phyloP scores from a whole-genome alignment of 2,113 vertebrate genomes.

The Leucoraja erinaceus region DNA sequence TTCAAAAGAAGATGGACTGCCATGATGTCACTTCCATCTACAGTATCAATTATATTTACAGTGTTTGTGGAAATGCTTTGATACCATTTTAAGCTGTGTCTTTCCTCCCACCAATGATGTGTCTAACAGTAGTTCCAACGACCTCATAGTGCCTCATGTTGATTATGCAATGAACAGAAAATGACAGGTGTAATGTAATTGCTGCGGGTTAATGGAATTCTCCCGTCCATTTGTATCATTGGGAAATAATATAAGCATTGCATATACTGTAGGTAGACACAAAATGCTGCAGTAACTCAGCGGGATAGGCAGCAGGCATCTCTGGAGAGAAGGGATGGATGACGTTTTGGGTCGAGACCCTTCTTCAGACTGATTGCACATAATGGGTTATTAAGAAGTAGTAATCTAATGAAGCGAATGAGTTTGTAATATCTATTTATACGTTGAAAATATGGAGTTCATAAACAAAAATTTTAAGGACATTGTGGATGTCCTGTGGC shows the following conservation, averaged over 20 bases:
- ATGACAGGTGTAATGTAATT: background rate
- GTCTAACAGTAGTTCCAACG: background rate
- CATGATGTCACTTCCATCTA: background rate
- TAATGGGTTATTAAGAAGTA: background rate
- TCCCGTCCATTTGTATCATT: background rate
- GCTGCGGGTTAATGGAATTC: background rate
- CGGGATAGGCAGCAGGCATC: too few relatives aligned
- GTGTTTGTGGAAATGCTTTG: too few relatives aligned
- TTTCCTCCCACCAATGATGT: background rate
- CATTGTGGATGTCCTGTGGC: background rate
- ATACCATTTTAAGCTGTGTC: background rate
- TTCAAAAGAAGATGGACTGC: background rate
- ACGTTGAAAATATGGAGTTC: background rate
- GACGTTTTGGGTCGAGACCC: too few relatives aligned
- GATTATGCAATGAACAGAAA: background rate
- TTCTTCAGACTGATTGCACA: background rate
- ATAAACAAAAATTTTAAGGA: background rate
- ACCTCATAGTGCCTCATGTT: background rate
- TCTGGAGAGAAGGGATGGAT: too few relatives aligned
- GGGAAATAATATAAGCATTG: background rate
- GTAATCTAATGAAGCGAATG: constrained; percentile 2
- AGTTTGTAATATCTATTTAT: background rate
- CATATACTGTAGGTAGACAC: too few relatives aligned
- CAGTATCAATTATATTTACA: background rate
- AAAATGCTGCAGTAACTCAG: too few relatives aligned